These are phyloP conservation scores for Andrena bucephala DNA, from an alignment of 2,888 invertebrate genomes.

Conservation along the genomic window DNA sequence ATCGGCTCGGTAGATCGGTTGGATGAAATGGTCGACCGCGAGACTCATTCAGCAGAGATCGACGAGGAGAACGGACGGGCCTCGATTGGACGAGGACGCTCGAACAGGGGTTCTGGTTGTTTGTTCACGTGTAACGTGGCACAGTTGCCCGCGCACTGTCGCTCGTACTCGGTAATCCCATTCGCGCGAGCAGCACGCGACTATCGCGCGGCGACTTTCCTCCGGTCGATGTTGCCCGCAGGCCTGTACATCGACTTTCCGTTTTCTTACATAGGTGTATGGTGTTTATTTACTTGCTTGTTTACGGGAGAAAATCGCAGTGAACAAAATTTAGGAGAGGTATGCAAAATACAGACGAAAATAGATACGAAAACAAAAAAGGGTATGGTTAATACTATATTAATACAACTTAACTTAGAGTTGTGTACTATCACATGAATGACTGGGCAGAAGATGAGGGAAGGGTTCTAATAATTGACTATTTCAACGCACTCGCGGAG, in stretches of 20 bases:
- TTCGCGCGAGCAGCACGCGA: slow-evolving; percentile 56
- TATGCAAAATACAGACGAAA: no score
- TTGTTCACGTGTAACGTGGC: slow-evolving; percentile 51
- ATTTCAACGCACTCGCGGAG: no score
- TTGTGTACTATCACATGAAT: no score
- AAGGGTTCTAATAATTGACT: no score
- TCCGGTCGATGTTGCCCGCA: background rate
- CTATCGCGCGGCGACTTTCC: background rate
- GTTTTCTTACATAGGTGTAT: background rate
- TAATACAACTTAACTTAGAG: no score
- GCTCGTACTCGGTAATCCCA: slow-evolving; percentile 40
- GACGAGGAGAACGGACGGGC: slow-evolving; percentile 1
- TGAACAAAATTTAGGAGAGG: no score
- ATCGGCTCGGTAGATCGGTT: slow-evolving; percentile 59
- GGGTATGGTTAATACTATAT: no score
- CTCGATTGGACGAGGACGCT: background rate
- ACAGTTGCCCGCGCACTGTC: slow-evolving; percentile 21
- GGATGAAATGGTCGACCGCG: slow-evolving; percentile 20
- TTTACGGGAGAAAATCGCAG: no score
- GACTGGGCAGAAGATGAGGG: no score
- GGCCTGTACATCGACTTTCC: background rate
- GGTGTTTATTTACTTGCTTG: no score
- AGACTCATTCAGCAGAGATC: slow-evolving; percentile 18
- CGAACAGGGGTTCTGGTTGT: slow-evolving; percentile 8
- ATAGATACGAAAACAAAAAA: no score